phyloP scores from a whole-genome alignment of 2,888 invertebrate genomes.

The Pollenia amentaria region DNA sequence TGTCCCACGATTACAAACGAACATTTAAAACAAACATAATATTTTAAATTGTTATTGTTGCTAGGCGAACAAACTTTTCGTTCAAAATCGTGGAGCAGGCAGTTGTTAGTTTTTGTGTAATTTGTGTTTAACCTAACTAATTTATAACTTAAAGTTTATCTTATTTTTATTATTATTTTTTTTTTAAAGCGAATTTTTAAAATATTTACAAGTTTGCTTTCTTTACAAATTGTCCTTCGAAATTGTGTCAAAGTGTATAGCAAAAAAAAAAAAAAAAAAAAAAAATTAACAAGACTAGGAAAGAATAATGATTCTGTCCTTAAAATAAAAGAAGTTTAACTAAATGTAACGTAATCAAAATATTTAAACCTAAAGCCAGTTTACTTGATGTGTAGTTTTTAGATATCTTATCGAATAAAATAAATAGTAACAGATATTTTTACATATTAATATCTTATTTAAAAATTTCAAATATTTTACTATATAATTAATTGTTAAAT shows the following conservation, averaged over 20 bases:
- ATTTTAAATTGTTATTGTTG: too few species aligned
- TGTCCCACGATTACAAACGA: too few species aligned
- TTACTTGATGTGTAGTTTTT: slow-evolving; percentile 42
- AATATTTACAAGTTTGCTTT: too few species aligned
- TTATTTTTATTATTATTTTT: too few species aligned
- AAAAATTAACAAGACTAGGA: slow-evolving; percentile 12
- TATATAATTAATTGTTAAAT: slow-evolving; percentile 15
- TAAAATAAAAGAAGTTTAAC: slow-evolving; percentile 4
- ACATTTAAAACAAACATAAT: too few species aligned
- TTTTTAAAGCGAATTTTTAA: too few species aligned
- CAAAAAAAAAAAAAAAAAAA: slow-evolving; percentile 14
- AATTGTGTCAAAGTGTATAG: slow-evolving; percentile 32
- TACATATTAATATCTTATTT: neutral
- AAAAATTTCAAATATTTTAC: slow-evolving; percentile 1
- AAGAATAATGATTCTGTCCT: neutral
- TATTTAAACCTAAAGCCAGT: slow-evolving; percentile 47
- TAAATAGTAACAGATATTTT: slow-evolving; percentile 17
- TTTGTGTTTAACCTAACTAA: too few species aligned
- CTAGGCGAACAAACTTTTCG: too few species aligned
- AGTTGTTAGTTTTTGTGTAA: too few species aligned
- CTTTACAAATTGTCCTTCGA: neutral
- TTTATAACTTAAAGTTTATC: too few species aligned
- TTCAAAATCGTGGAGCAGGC: too few species aligned
- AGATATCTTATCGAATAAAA: slow-evolving; percentile 54
- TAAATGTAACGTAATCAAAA: slow-evolving; percentile 65